Percentiles rank a stretch among this genome's conserved stretches.
Evolutionary conservation across 2,888 invertebrate species (phyloP).

Genomic region (Uropetala carovei): DNA sequence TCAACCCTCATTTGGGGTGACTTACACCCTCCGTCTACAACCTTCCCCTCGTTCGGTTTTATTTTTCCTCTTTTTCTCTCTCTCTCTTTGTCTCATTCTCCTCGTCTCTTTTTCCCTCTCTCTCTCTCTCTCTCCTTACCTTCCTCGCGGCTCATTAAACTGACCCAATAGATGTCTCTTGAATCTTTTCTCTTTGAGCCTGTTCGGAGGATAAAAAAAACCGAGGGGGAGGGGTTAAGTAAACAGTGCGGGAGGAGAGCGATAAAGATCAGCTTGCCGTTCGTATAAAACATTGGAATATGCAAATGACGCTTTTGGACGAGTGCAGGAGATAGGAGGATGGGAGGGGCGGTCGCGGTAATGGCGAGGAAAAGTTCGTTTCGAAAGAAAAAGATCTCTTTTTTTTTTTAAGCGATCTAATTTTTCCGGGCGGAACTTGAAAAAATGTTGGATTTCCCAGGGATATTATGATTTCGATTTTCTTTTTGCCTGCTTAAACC

Average conservation of each 20-base stretch:
- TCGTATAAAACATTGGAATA: slow-evolving; percentile 22
- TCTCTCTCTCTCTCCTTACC: slow-evolving; percentile 31
- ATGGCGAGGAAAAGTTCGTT: background rate
- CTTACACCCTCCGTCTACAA: slow-evolving; percentile 58
- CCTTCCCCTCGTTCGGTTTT: slow-evolving; percentile 34
- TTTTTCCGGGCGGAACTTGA: no score
- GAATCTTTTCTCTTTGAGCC: slow-evolving; percentile 46
- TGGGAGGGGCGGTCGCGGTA: background rate
- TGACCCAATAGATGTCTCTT: slow-evolving; percentile 61
- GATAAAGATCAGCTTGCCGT: slow-evolving; percentile 43
- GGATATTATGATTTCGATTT: no score
- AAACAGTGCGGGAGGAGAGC: slow-evolving; percentile 39
- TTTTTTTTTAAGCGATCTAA: no score
- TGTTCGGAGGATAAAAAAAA: slow-evolving; percentile 1
- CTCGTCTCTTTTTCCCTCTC: background rate
- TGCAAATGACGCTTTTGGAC: slow-evolving; percentile 34
- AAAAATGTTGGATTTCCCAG: no score
- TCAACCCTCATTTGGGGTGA: slow-evolving; percentile 62
- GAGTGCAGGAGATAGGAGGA: background rate
- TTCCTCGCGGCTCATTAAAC: slow-evolving; percentile 59
- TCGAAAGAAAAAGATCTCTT: no score
- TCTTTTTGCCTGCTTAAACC: no score
- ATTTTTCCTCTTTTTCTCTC: background rate
- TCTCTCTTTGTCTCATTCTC: background rate
- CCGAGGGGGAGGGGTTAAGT: slow-evolving; percentile 6